Percentiles rank a stretch among this genome's conserved stretches.
Conservation (phyloP, 2,113 vertebrate species). For the Brienomyrus brachyistius region DNA sequence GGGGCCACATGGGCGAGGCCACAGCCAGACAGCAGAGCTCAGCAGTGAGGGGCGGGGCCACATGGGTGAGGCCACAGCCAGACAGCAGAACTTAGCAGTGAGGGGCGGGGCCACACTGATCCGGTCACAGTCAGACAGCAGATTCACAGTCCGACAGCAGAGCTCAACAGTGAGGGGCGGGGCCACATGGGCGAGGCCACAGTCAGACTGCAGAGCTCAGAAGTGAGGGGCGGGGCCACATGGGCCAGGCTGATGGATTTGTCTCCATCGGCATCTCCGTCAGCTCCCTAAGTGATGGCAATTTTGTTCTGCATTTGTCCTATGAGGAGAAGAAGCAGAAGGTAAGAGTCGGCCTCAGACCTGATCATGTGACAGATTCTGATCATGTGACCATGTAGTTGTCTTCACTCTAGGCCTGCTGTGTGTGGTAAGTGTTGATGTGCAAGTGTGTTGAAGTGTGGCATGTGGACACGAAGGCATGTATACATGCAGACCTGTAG, state of each 20-base stretch:
- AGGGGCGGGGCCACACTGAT: neutral
- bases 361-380: too few relatives aligned
- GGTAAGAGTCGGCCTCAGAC: too few relatives aligned
- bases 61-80: neutral
- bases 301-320: slow-evolving; percentile 85
- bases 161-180: slow-evolving; percentile 66
- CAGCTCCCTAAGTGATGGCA: slow-evolving; percentile 82
- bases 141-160: too few relatives aligned
- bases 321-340: slow-evolving; percentile 56
- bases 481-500: neutral
- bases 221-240: neutral
- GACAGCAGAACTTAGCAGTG: slow-evolving; percentile 65
- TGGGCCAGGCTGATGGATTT: neutral
- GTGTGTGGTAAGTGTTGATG: too few relatives aligned
- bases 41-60: slow-evolving; percentile 60
- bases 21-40: too few relatives aligned
- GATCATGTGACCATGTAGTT: too few relatives aligned
- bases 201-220: slow-evolving; percentile 29
- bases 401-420: too few relatives aligned
- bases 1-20: too few relatives aligned
- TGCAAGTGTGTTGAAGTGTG: neutral
- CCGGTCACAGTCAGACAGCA: too few relatives aligned
- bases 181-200: neutral
- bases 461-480: neutral
- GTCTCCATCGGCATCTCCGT: slow-evolving; percentile 76